phyloP scores from a whole-genome alignment of 1,140 invertebrate genomes.

The Zaprionus nigranus region DNA sequence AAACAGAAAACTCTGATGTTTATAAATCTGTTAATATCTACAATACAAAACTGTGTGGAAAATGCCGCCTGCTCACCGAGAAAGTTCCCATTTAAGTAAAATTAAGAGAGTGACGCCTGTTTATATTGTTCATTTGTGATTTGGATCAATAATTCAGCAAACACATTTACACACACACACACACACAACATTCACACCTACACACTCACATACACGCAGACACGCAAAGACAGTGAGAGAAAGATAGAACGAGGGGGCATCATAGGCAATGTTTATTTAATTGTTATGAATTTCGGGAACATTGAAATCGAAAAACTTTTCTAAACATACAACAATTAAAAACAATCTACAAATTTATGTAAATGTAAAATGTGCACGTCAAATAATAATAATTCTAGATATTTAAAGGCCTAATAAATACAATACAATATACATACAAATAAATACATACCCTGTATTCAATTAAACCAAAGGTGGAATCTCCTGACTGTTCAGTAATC shows the following conservation, averaged over 20 bases:
- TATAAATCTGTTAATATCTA: constrained; percentile 33
- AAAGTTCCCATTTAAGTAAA: constrained; percentile 27
- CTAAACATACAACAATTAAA: constrained; percentile 57
- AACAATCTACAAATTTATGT: constrained; percentile 67
- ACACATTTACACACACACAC: constrained; percentile 16
- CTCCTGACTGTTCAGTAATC: neutral
- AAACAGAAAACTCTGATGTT: constrained; percentile 44
- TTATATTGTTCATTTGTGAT: constrained; percentile 38
- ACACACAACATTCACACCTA: no score
- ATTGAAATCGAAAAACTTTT: constrained; percentile 70
- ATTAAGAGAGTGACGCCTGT: constrained; percentile 3
- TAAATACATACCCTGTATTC: constrained; percentile 41
- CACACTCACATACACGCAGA: constrained; percentile 13
- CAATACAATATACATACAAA: constrained; percentile 60
- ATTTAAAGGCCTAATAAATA: constrained; percentile 80
- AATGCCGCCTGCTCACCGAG: constrained; percentile 16
- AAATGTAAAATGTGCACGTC: constrained; percentile 83
- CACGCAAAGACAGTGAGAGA: constrained; percentile 27
- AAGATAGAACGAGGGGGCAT: constrained; percentile 36
- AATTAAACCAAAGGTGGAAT: no score
- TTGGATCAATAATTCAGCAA: constrained; percentile 43
- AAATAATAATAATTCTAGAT: constrained; percentile 82
- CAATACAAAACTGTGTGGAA: constrained; percentile 19
- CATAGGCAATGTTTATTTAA: constrained; percentile 71
- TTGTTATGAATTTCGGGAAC: constrained; percentile 78